Percentiles rank a stretch among this genome's conserved stretches.
Conservation (phyloP, 2,888 invertebrate genomes). For the Orchesella flavescens region DNA sequence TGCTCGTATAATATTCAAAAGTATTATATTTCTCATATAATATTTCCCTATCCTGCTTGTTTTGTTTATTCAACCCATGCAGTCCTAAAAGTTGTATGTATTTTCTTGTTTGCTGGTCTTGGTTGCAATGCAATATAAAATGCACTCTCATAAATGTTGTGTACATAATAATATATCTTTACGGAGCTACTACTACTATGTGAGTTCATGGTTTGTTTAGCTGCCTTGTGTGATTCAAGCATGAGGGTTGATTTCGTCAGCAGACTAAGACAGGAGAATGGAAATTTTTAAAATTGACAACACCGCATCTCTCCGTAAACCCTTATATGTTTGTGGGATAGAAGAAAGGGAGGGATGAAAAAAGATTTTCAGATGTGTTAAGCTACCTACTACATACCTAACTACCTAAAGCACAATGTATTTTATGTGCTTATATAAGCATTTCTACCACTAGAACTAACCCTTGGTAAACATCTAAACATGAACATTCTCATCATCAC, state of each 20-base stretch:
- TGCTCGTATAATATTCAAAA: neutral
- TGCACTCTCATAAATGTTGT: neutral
- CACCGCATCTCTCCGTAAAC: constrained; percentile 36
- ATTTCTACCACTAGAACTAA: constrained; percentile 3
- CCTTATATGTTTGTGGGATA: constrained; percentile 4
- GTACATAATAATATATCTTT: no score
- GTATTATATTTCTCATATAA: neutral
- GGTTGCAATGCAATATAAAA: neutral
- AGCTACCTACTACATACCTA: constrained; percentile 14
- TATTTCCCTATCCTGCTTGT: constrained; percentile 2
- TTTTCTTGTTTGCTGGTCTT: neutral
- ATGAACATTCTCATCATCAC: neutral
- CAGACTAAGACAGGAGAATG: neutral
- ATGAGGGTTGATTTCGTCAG: constrained; percentile 57
- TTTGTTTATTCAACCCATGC: constrained; percentile 18
- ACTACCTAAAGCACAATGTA: neutral
- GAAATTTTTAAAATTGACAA: constrained; percentile 33
- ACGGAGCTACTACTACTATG: neutral
- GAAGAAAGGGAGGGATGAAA: constrained; percentile 37
- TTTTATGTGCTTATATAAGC: neutral
- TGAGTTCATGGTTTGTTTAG: constrained; percentile 32
- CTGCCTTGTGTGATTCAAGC: constrained; percentile 27
- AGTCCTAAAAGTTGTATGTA: neutral
- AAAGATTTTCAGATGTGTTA: neutral
- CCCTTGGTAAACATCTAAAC: neutral